Evolutionary conservation across 2,113 vertebrate genomes (phyloP).

Genomic region (Mesocricetus auratus): DNA sequence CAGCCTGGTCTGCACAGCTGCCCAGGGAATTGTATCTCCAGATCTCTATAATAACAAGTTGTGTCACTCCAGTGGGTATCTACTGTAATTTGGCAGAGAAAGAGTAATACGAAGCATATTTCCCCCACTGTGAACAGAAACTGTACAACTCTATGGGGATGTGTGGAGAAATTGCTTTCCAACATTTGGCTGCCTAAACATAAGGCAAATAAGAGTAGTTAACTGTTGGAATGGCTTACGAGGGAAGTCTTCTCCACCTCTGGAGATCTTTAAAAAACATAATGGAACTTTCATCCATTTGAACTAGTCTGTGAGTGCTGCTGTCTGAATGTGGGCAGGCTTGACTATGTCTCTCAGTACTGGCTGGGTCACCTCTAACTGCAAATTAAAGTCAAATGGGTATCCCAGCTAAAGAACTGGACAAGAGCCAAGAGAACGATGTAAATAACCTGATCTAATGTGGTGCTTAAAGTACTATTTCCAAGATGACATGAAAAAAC

Average conservation of each 20-base stretch:
- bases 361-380: slow-evolving; percentile 30
- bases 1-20: slow-evolving; percentile 32
- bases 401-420: slow-evolving; percentile 30
- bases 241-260: slow-evolving; percentile 70
- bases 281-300: slow-evolving; percentile 44
- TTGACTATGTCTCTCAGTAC: not conserved
- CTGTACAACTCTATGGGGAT: slow-evolving; percentile 75
- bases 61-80: slow-evolving; percentile 71
- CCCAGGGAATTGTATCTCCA: slow-evolving; percentile 46
- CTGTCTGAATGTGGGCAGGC: not conserved
- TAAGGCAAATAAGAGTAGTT: slow-evolving; percentile 78
- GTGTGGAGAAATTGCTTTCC: slow-evolving; percentile 79
- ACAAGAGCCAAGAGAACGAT: not conserved
- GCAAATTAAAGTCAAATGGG: slow-evolving; percentile 59
- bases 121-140: slow-evolving; percentile 80
- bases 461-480: slow-evolving; percentile 43
- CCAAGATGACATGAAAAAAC: not conserved
- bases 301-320: not conserved
- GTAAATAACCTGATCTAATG: slow-evolving; percentile 61
- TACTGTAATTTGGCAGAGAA: slow-evolving; percentile 80
- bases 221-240: slow-evolving; percentile 73
- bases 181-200: slow-evolving; percentile 79
- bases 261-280: slow-evolving; percentile 69
- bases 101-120: slow-evolving; percentile 80
- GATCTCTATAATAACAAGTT: slow-evolving; percentile 73